Conservation (phyloP, 92 coral and sea anemone species). For the Desmophyllum pertusum region DNA sequence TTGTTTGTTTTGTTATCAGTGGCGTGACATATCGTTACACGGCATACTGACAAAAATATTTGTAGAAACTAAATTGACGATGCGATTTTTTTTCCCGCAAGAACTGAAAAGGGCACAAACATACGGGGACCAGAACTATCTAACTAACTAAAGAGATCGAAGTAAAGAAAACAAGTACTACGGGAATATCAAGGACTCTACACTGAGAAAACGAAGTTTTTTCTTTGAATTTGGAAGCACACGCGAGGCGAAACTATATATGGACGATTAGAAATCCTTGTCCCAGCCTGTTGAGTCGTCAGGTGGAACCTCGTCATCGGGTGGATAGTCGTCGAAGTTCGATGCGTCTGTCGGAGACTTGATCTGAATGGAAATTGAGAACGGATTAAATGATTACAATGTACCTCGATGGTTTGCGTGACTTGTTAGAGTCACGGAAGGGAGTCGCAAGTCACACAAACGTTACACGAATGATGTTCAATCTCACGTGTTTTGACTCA, state of each 20-base stretch:
- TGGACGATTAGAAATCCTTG: slow-evolving; percentile 77
- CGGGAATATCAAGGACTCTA: not conserved
- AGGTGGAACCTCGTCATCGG: slow-evolving; percentile 93
- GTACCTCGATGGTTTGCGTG: not conserved
- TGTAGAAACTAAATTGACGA: not conserved
- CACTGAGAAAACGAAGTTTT: slow-evolving; percentile 11
- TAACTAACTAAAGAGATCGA: not conserved
- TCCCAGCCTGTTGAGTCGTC: slow-evolving; percentile 97
- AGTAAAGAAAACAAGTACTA: not conserved
- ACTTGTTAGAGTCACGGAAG: not conserved
- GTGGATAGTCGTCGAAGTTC: slow-evolving; percentile 97
- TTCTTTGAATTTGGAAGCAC: slow-evolving; percentile 4
- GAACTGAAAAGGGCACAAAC: no score
- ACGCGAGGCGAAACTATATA: slow-evolving; percentile 8
- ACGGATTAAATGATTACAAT: not conserved
- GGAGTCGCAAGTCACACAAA: not conserved
- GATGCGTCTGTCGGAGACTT: slow-evolving; percentile 96
- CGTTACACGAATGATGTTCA: not conserved
- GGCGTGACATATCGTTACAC: not conserved
- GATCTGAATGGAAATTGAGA: slow-evolving; percentile 60
- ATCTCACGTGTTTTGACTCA: no score
- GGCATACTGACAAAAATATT: no score
- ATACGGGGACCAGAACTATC: not conserved
- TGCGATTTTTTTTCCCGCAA: not conserved
- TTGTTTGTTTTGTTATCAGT: not conserved